Percentiles rank a stretch among this genome's conserved stretches.
Evolutionary conservation across 2,113 vertebrate genomes (phyloP).

Genomic region (Ictalurus furcatus): DNA sequence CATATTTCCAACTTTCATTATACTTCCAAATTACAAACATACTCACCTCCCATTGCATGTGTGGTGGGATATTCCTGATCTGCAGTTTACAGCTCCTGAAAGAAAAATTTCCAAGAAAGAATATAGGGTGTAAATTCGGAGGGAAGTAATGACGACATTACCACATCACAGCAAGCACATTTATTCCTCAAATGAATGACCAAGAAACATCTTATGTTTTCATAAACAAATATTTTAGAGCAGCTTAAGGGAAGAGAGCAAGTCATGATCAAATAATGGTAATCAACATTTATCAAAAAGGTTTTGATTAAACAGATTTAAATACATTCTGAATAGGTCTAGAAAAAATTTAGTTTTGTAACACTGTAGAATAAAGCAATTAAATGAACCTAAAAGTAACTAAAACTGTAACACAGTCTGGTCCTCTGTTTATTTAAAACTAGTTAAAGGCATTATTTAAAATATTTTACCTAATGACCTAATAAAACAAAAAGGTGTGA

Average conservation of each 20-base stretch:
- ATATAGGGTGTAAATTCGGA: background rate
- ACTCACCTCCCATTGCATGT: slow-evolving; percentile 96
- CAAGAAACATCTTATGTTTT: background rate
- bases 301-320: background rate
- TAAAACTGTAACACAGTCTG: background rate
- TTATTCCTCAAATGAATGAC: background rate
- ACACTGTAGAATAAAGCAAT: background rate
- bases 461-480: background rate
- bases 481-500: background rate
- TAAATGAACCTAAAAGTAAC: background rate
- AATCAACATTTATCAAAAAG: background rate
- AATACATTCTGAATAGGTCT: background rate
- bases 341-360: background rate
- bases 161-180: background rate
- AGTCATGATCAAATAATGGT: background rate
- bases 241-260: background rate
- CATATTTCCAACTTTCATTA: background rate
- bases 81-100: slow-evolving; percentile 91
- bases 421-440: background rate
- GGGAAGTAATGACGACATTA: background rate
- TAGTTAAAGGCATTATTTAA: background rate
- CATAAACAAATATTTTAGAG: background rate
- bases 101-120: background rate
- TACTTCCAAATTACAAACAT: background rate
- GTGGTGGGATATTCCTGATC: slow-evolving; percentile 94